Conservation (phyloP, 2,113 vertebrate species). For the Cairina moschata region DNA sequence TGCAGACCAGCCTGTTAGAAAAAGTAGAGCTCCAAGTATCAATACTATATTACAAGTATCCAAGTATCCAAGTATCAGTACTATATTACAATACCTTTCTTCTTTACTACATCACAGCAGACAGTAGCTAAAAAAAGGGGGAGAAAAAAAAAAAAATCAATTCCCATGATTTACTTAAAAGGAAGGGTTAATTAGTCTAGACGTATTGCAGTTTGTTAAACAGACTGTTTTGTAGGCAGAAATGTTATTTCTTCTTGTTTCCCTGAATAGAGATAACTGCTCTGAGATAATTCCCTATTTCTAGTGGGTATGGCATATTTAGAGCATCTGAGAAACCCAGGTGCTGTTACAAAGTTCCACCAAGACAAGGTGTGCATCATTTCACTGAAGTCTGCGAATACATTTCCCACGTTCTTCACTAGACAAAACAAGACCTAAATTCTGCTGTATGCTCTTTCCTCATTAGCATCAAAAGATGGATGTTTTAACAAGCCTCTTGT, state of each 20-base stretch:
- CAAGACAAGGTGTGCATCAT: not conserved
- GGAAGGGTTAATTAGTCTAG: constrained; percentile 21
- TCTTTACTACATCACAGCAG: not conserved
- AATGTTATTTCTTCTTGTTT: constrained; percentile 20
- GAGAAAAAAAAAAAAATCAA: not conserved
- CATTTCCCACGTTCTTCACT: not conserved
- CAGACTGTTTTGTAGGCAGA: constrained; percentile 4
- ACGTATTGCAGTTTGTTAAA: not conserved
- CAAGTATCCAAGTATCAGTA: no score
- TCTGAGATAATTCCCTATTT: constrained; percentile 7
- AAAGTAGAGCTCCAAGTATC: not conserved
- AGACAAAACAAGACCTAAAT: constrained; percentile 4
- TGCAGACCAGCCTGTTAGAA: not conserved
- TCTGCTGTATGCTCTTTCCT: not conserved
- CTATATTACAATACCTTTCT: not conserved
- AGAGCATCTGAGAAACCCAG: not conserved
- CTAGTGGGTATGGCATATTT: not conserved
- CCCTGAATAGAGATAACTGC: not conserved
- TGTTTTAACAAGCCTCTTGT: not conserved
- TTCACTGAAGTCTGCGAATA: not conserved
- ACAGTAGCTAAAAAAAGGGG: not conserved
- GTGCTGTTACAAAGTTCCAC: not conserved
- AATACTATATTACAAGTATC: no score
- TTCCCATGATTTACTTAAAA: not conserved
- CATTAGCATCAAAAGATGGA: not conserved